Evolutionary conservation across 2,888 invertebrate species (phyloP), one percentile per base, ranked within the genome.

Genomic region (Epinotia demarniana): DNA sequence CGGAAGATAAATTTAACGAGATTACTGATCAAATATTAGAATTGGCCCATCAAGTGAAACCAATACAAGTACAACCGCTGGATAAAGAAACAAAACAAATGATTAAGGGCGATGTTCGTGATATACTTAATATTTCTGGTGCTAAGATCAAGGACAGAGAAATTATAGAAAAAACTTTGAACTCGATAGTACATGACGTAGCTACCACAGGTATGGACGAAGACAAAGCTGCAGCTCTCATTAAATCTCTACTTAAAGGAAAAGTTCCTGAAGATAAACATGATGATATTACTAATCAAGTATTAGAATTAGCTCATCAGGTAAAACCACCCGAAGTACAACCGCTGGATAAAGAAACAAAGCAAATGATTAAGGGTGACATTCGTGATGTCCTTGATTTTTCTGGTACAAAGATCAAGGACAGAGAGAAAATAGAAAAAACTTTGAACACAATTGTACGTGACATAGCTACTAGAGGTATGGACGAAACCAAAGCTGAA

Each of bases 351-450:
- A 3, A 23, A 0, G 23, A 57, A 16, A 66, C 16, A 58, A 61
- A 23, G 80, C 16, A 23, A 23, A 61, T 61, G 3, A 33, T 80
- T 8, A 69, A 63, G 16, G 71, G 80, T 72, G 80, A 79, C 75
- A 73, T 81, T 23, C 63, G 39, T 58, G 49, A 76, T 49, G 58
- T 80, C 53, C 76, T 82, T 23, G 71, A 80, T 12, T 18, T 76
- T 16, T 70, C 78, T 16, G 57, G 72, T 18, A 63, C 19, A 16
- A 9, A 43, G 1, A 43, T 46, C 66, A n/a, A 63, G 57, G n/a
- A 18, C 62, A 77, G 73, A 55, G 68, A 72, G 11, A 63, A 77
- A 74, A 23, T 81, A 18, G 77, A 79, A 69, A 76, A 76, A 6
- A 70, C 46, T 75, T 63, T 82, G 5, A 39, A 39, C 39, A 39